phyloP scores from a whole-genome alignment of 1,140 invertebrate genomes.

The Nautilus pompilius region DNA sequence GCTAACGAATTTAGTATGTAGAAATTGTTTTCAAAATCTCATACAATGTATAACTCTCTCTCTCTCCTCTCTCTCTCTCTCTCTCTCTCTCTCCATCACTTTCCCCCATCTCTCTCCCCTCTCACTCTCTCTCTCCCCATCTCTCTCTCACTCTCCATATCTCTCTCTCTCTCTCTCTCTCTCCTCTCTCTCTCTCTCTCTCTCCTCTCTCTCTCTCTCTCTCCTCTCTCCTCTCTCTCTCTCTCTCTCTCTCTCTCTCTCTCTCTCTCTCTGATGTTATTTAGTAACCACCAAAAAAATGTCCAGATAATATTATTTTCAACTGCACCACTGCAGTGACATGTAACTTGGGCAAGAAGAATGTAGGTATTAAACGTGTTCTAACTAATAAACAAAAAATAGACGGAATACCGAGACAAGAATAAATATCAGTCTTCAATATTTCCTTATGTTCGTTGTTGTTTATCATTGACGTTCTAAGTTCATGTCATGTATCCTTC shows the following conservation, averaged over 20 bases:
- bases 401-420: too few species aligned
- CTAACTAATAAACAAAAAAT: too few species aligned
- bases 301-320: too few species aligned
- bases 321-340: too few species aligned
- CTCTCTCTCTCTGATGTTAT: slow-evolving; percentile 1
- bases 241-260: slow-evolving; percentile 11
- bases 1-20: too few species aligned
- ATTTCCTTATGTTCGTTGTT: not conserved
- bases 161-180: slow-evolving; percentile 4
- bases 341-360: too few species aligned
- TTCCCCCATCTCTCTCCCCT: slow-evolving; percentile 1
- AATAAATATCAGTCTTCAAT: not conserved
- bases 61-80: slow-evolving; percentile 53
- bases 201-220: slow-evolving; percentile 10
- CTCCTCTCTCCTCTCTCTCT: slow-evolving; percentile 38
- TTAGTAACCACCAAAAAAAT: slow-evolving; percentile 6
- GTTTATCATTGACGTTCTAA: not conserved
- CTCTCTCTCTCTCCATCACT: slow-evolving; percentile 23
- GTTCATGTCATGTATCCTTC: too few species aligned
- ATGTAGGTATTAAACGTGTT: too few species aligned
- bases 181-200: slow-evolving; percentile 1
- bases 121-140: slow-evolving; percentile 4
- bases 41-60: not conserved
- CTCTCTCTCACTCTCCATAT: slow-evolving; percentile 1
- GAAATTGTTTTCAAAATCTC: too few species aligned